These are phyloP conservation scores for Orientallactaga sibirica DNA, from an alignment of 2,797 vertebrate species.

Conservation along the genomic window DNA sequence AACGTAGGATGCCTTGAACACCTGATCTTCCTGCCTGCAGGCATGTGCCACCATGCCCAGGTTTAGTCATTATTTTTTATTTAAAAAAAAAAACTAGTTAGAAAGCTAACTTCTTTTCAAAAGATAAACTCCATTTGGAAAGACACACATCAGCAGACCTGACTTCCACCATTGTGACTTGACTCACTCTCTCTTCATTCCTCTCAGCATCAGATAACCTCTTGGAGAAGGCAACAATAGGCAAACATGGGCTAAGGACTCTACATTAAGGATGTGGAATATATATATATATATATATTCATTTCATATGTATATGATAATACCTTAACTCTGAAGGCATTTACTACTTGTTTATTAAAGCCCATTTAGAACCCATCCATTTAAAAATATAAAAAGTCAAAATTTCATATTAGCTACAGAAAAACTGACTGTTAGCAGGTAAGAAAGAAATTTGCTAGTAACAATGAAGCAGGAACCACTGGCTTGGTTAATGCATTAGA, in stretches of 20 bases:
- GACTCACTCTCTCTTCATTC: conserved; percentile 13
- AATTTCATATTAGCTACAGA: conserved; percentile 6
- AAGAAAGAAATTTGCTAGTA: conserved; percentile 52
- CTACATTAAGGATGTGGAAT: not conserved
- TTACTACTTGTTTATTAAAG: not conserved
- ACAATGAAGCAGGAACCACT: conserved; percentile 5
- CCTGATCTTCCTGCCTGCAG: too few relatives aligned
- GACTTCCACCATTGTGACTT: not conserved
- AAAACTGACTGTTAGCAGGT: conserved; percentile 13
- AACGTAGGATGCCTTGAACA: too few relatives aligned
- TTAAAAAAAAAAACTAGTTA: not conserved
- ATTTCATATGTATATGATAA: not conserved
- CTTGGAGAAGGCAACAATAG: not conserved
- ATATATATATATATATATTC: too few relatives aligned
- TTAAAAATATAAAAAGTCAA: conserved; percentile 29
- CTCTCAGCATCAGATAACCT: not conserved
- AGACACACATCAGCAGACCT: not conserved
- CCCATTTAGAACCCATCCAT: conserved; percentile 6
- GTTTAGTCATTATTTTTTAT: too few relatives aligned
- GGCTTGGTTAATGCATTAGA: conserved; percentile 25
- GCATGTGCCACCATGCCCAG: too few relatives aligned
- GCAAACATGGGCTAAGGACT: not conserved
- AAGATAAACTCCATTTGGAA: conserved; percentile 18
- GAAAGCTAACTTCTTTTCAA: conserved; percentile 53
- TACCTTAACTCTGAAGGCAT: not conserved